Conservation (phyloP, 1,140 invertebrate genomes). For the Heliconius eleuchia region DNA sequence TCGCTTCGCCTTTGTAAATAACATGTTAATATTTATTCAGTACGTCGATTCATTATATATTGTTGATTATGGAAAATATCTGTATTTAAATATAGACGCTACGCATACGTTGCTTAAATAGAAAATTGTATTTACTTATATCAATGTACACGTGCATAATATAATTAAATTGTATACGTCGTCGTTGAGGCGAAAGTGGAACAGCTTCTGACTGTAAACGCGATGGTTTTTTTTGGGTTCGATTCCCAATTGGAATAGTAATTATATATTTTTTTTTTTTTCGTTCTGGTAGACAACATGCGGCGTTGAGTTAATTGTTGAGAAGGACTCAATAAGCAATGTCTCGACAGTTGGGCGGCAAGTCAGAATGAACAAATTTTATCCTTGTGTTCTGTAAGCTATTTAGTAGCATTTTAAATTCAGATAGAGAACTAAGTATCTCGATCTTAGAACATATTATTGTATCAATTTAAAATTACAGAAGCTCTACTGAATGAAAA, state of each 20-base stretch:
- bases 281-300: too few species aligned
- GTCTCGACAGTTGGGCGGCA: too few species aligned
- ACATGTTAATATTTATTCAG: slow-evolving; percentile 1
- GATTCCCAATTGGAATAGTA: neutral
- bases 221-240: neutral
- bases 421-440: too few species aligned
- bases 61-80: neutral
- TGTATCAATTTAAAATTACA: too few species aligned
- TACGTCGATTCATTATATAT: neutral
- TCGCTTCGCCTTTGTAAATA: neutral
- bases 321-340: too few species aligned
- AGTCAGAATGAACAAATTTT: too few species aligned
- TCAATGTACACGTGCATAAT: neutral
- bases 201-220: neutral
- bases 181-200: neutral
- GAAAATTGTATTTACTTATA: neutral
- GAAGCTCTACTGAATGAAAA: too few species aligned
- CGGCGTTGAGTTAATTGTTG: too few species aligned
- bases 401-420: too few species aligned
- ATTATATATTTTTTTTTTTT: too few species aligned
- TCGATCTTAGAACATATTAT: too few species aligned
- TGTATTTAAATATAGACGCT: neutral
- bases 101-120: neutral
- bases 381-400: too few species aligned
- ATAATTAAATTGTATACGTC: neutral